Conservation (phyloP, 1,140 invertebrate genomes). For the Dendroctonus ponderosae region DNA sequence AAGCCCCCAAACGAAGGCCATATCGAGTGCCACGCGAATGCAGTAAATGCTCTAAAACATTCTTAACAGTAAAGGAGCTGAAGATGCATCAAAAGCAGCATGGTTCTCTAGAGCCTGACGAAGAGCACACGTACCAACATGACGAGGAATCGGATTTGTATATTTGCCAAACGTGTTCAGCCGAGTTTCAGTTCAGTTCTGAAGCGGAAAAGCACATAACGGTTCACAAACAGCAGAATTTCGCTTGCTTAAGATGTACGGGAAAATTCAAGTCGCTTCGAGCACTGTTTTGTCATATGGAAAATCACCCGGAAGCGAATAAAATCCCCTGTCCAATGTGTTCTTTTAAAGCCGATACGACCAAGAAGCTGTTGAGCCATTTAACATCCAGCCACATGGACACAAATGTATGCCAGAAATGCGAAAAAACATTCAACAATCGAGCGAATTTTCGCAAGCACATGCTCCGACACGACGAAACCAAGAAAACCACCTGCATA, state of each 20-base stretch:
- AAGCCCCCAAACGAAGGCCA: too few species aligned
- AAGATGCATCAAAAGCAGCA: conserved; percentile 29
- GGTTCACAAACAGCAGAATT: conserved; percentile 43
- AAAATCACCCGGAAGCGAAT: conserved; percentile 23
- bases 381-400: conserved; percentile 35
- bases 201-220: conserved; percentile 36
- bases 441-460: conserved; percentile 53
- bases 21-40: too few species aligned
- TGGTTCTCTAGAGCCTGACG: conserved; percentile 1
- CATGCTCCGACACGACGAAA: conserved; percentile 53
- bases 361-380: conserved; percentile 31
- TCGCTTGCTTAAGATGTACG: conserved; percentile 30
- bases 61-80: conserved; percentile 21
- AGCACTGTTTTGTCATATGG: conserved; percentile 34
- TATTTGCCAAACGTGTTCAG: conserved; percentile 35
- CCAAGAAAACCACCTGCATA: conserved; percentile 25
- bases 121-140: conserved; percentile 31
- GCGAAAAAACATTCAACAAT: conserved; percentile 51
- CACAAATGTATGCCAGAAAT: conserved; percentile 46
- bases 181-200: conserved; percentile 21
- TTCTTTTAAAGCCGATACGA: conserved; percentile 24
- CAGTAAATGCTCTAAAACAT: background rate
- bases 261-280: conserved; percentile 27
- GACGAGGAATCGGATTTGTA: conserved; percentile 31
- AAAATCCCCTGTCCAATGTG: conserved; percentile 39